These are phyloP conservation scores for Drosophila picticornis DNA, from an alignment of 2,888 invertebrate species.

Conservation along the genomic window DNA sequence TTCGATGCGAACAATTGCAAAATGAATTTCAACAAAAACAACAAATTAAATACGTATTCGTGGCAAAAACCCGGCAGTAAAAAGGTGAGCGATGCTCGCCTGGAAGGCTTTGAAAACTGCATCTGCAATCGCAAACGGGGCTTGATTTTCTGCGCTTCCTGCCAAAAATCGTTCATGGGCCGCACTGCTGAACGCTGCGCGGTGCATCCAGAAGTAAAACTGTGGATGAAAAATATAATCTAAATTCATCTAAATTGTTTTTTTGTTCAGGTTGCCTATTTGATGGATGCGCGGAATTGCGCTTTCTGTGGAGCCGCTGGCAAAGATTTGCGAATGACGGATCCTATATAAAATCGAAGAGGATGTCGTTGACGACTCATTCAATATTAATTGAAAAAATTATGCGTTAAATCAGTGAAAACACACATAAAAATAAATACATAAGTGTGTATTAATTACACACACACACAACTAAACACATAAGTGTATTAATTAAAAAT, in stretches of 20 bases:
- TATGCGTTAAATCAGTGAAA: neutral
- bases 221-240: neutral
- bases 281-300: constrained; percentile 61
- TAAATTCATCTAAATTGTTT: too few relatives aligned
- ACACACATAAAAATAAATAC: neutral
- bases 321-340: constrained; percentile 23
- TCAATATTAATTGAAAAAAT: neutral
- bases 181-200: constrained; percentile 52
- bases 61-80: neutral
- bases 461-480: neutral
- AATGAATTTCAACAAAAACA: neutral
- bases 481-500: constrained; percentile 6
- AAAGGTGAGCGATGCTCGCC: neutral
- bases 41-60: constrained; percentile 8
- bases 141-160: constrained; percentile 36
- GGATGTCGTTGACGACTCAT: constrained; percentile 30
- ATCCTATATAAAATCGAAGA: constrained; percentile 1
- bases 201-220: constrained; percentile 54
- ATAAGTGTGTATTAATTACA: neutral
- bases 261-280: constrained; percentile 32
- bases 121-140: constrained; percentile 53
- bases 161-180: constrained; percentile 46
- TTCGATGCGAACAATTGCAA: neutral
- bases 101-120: constrained; percentile 17
- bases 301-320: constrained; percentile 49